phyloP scores from a whole-genome alignment of 64 coral and sea anemone genomes.

The Actinia tenebrosa region DNA sequence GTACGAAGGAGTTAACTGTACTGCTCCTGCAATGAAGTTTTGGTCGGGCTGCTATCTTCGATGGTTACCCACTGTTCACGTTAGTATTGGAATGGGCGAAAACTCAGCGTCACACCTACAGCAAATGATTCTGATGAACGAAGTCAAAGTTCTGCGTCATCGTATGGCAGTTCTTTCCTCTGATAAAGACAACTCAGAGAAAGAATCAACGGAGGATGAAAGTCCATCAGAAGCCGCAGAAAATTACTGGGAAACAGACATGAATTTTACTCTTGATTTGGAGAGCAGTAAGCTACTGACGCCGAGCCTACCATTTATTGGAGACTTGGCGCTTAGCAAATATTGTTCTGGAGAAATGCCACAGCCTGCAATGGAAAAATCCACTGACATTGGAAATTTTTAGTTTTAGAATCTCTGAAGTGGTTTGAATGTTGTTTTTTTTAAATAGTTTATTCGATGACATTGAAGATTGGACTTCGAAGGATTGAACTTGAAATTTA shows the following conservation, averaged over 20 bases:
- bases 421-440: too few species aligned
- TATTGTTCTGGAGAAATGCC: constrained; percentile 39
- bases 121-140: constrained; percentile 92
- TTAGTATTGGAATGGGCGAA: constrained; percentile 81
- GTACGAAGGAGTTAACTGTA: constrained; percentile 60
- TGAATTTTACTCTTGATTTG: constrained; percentile 56
- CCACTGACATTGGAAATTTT: not conserved
- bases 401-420: not conserved
- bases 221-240: constrained; percentile 24
- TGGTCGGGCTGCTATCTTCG: constrained; percentile 86
- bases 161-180: constrained; percentile 65
- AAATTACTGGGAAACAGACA: constrained; percentile 23
- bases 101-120: constrained; percentile 80
- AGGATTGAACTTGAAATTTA: too few species aligned
- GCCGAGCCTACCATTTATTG: constrained; percentile 87
- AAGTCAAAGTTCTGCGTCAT: constrained; percentile 70
- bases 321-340: constrained; percentile 73
- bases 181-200: constrained; percentile 24
- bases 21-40: constrained; percentile 80
- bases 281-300: constrained; percentile 77
- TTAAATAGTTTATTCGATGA: too few species aligned
- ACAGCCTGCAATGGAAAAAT: constrained; percentile 6
- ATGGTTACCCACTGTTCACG: constrained; percentile 88
- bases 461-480: too few species aligned
- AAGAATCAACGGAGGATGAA: constrained; percentile 17